These are phyloP conservation scores for Pammene fasciana DNA, from an alignment of 2,888 invertebrate genomes.

Conservation along the genomic window DNA sequence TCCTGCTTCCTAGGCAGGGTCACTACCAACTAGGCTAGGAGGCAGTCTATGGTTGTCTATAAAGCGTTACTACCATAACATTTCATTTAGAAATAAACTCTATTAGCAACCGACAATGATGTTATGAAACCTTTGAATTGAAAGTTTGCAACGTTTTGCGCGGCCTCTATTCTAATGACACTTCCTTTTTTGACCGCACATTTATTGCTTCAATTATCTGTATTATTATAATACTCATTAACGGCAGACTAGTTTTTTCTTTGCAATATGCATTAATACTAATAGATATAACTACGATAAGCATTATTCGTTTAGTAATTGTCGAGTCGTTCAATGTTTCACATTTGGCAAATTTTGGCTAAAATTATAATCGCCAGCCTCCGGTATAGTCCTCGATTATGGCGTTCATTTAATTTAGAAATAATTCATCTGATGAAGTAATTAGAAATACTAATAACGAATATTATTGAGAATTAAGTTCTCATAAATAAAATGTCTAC, in stretches of 20 bases:
- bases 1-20: no score
- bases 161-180: no score
- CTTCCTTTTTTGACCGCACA: no score
- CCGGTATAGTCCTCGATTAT: slow-evolving; percentile 30
- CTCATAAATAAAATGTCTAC: slow-evolving; percentile 57
- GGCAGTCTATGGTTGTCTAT: no score
- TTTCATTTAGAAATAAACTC: no score
- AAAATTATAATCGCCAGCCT: slow-evolving; percentile 65
- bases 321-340: slow-evolving; percentile 60
- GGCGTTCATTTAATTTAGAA: slow-evolving; percentile 22
- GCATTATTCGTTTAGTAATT: slow-evolving; percentile 60
- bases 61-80: no score
- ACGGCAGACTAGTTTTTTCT: slow-evolving; percentile 60
- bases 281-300: slow-evolving; percentile 60
- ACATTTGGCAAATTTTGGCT: slow-evolving; percentile 81
- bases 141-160: no score
- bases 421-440: slow-evolving; percentile 37
- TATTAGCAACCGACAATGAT: no score
- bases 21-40: no score
- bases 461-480: slow-evolving; percentile 63
- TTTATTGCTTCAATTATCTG: no score
- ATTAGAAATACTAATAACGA: slow-evolving; percentile 31
- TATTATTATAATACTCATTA: slow-evolving; percentile 4
- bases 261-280: slow-evolving; percentile 44
- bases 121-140: no score